These are phyloP conservation scores for Troglohyphantes excavatus DNA, from an alignment of 2,888 invertebrate genomes.

Conservation along the genomic window DNA sequence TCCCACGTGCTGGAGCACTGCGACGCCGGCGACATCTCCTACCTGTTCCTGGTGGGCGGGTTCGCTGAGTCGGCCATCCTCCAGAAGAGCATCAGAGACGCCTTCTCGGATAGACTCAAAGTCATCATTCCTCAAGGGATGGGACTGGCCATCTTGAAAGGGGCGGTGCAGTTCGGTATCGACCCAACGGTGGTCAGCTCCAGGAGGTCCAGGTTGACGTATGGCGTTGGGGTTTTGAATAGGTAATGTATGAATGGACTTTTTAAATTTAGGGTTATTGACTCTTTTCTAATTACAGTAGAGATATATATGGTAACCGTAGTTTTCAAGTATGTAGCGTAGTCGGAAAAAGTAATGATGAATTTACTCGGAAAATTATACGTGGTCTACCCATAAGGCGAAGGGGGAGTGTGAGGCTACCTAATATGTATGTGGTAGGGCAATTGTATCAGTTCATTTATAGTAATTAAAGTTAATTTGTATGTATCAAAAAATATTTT, in stretches of 20 bases:
- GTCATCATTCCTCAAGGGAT: conserved; percentile 84
- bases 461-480: too few relatives aligned
- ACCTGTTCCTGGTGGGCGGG: conserved; percentile 85
- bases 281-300: too few relatives aligned
- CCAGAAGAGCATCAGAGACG: conserved; percentile 84
- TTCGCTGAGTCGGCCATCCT: conserved; percentile 85
- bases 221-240: conserved; percentile 85
- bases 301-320: too few relatives aligned
- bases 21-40: conserved; percentile 82
- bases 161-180: conserved; percentile 85
- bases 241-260: conserved; percentile 21
- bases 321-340: too few relatives aligned
- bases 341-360: too few relatives aligned
- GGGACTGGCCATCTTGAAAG: conserved; percentile 85
- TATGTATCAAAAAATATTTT: too few relatives aligned
- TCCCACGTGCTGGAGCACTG: conserved; percentile 83
- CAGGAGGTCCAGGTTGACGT: conserved; percentile 84
- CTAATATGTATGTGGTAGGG: too few relatives aligned
- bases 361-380: too few relatives aligned
- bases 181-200: conserved; percentile 84
- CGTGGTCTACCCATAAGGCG: too few relatives aligned
- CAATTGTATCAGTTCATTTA: too few relatives aligned
- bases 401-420: too few relatives aligned
- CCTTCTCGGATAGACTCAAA: conserved; percentile 82
- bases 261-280: too few relatives aligned